Base-by-base conservation (phyloP, 2,113 vertebrate genomes). In the Amazona guildingii region DNA sequence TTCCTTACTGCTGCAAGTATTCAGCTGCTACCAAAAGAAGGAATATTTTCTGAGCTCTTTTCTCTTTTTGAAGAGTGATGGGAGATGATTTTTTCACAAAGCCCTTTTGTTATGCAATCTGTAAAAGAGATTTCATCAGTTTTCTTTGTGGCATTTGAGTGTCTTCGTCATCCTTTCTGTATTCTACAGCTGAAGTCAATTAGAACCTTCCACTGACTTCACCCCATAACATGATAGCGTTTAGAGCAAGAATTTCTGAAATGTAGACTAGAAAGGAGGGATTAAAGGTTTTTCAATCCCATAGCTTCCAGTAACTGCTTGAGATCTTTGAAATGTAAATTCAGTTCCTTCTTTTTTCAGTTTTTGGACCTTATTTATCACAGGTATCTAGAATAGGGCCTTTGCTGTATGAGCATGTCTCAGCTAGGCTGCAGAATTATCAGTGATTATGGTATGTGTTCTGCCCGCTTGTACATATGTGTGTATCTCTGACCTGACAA, bases 181-280 rank as follows among this genome's bases (percentile, higher is more conserved):
- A 52, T 88, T 95, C 76, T n/a, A 17, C 75, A 67, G 72, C 82
- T 96, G 90, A 86, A 90, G 43, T 81, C 83, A 93, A 93, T 96
- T 92, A 95, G 87, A 95, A 78, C 46, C 27, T 94, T 94, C 93
- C 76, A 48, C 24, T 78, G 35, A 33, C 83, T 88, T 88, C 3
- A 6, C n/a, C 43, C 55, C 0, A 0, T 54, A 35, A 27, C 35
- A 8, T 2, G 11, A 68, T 64, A 68, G 73, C 24, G 43, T 46
- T 95, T 76, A 44, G 0, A 8, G 57, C 29, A 83, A 48, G 37
- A 74, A 59, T 48, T 69, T 51, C 54, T 91, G 67, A 68, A 66
- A 51, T 89, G 88, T 86, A 68, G 16, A 33, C 19, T 43, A n/a
- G 43, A 86, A 92, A 90, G 18, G 46, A 63, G 83, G 63, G 75